Conservation (phyloP, 2,113 vertebrate genomes). For the Kryptolebias marmoratus region DNA sequence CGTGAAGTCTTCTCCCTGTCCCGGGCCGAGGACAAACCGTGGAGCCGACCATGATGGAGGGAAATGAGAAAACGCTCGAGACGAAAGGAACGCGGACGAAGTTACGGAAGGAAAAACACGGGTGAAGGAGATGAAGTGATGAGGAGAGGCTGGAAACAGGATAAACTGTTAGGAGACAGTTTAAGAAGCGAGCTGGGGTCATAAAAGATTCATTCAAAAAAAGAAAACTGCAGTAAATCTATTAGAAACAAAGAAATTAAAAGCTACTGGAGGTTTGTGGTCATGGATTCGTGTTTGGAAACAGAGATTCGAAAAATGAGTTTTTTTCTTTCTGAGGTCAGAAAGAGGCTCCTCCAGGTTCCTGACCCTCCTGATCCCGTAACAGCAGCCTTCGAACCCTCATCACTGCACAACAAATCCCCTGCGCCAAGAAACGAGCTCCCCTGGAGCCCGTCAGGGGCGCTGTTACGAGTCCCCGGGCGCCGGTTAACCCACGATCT, state of each 20-base stretch:
- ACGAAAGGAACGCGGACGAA: conserved; percentile 20
- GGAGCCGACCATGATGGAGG: conserved; percentile 22
- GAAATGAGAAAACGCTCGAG: conserved; percentile 66
- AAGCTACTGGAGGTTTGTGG: conserved; percentile 19
- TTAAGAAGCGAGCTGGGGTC: conserved; percentile 59
- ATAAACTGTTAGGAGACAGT: conserved; percentile 27
- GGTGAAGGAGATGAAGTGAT: neutral
- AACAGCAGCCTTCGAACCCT: conserved; percentile 62
- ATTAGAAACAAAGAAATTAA: conserved; percentile 15
- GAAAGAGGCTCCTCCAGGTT: conserved; percentile 28
- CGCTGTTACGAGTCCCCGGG: conserved; percentile 56
- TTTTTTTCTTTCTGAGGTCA: conserved; percentile 35
- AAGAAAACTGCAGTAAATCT: conserved; percentile 10
- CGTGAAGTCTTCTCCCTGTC: conserved; percentile 2
- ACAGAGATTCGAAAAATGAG: neutral
- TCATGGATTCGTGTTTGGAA: neutral
- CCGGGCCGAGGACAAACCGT: conserved; percentile 31
- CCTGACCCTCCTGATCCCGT: conserved; percentile 59
- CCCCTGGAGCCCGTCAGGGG: conserved; percentile 65
- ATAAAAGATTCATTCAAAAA: conserved; percentile 15
- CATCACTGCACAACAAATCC: conserved; percentile 49
- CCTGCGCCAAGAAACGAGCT: conserved; percentile 51
- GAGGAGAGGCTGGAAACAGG: neutral
- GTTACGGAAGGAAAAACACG: neutral
- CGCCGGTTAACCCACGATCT: conserved; percentile 55